Conservation (phyloP, 1,140 invertebrate species). For the Drosophila rufa region DNA sequence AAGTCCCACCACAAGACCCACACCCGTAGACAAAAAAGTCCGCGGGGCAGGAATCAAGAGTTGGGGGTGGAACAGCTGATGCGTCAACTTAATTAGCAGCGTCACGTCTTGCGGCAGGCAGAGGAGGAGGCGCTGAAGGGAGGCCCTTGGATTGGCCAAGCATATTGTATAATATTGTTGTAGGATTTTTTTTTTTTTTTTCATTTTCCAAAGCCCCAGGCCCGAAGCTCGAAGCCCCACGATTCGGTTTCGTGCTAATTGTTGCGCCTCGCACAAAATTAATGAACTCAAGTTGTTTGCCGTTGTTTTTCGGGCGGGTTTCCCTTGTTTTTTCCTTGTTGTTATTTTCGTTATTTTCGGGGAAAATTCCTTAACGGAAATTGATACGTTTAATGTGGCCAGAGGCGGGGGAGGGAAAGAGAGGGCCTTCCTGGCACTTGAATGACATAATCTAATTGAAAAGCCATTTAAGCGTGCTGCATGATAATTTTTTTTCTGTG, state of each 20-base stretch:
- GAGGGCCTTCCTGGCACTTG: constrained; percentile 49
- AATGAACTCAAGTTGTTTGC: constrained; percentile 81
- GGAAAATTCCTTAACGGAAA: constrained; percentile 75
- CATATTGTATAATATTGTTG: constrained; percentile 78
- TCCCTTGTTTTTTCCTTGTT: constrained; percentile 16
- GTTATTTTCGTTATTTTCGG: constrained; percentile 34
- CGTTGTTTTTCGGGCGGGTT: constrained; percentile 43
- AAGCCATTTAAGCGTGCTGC: constrained; percentile 82
- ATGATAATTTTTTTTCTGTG: constrained; percentile 72
- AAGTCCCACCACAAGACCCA: constrained; percentile 63
- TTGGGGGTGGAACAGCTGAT: constrained; percentile 34
- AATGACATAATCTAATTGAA: constrained; percentile 84
- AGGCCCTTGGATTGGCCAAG: not conserved
- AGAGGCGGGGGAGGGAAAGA: not conserved
- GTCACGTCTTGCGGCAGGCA: constrained; percentile 62
- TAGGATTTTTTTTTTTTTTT: constrained; percentile 16
- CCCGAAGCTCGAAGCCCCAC: constrained; percentile 8
- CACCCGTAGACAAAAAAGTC: constrained; percentile 50
- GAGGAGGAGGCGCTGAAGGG: not conserved
- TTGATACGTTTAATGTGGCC: constrained; percentile 70
- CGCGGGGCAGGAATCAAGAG: constrained; percentile 52
- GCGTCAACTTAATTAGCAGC: constrained; percentile 83
- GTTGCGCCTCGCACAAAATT: constrained; percentile 82
- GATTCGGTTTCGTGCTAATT: constrained; percentile 80
- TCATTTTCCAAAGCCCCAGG: constrained; percentile 16